Evolutionary conservation across 2,888 invertebrate species (phyloP), one percentile per base, ranked within the genome.

Genomic region (Emmelina monodactyla): DNA sequence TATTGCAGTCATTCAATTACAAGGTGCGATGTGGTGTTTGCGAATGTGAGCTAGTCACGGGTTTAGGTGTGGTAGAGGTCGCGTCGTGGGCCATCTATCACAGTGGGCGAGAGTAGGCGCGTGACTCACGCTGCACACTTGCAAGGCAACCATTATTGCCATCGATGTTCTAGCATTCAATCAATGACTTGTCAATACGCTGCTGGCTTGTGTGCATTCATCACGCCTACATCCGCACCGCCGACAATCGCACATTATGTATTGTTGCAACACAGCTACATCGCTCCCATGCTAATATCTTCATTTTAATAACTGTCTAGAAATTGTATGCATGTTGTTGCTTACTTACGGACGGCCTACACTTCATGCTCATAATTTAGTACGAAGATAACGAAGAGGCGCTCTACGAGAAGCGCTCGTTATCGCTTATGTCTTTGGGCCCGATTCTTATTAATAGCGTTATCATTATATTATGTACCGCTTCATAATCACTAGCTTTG

Each of bases 311-410:
- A 4, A 25, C 25, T 10, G 25, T 7, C n/a, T 25, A 4, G 3
- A 11, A 25, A 25, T 25, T 7, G 3, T 3, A 25, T 4, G 6
- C 11, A 11, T n/a, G 11, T 10, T 25, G 11, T 25, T 25, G 11
- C 11, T 11, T n/a, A 25, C 9, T 4, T 7, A 25, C 25, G 11
- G 25, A 7, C 9, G 25, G 25, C 25, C 3, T 11, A 25, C 25
- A 25, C 11, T 25, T n/a, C 25, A 25, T 25, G 25, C 25, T n/a
- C n/a, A 11, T 25, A 29, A 29, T 29, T 29, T 29, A 29, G 29
- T 29, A 14, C 29, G 13, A 3, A 14, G 29, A 29, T 29, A 29
- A 29, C 14, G 29, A 13, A 29, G 13, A 13, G 29, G 28, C 14
- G 14, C 25, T 25, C 25, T 10, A 25, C 25, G 11, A 25, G 25